A percentile compares a stretch with the other conserved stretches of the same genome.
phyloP scores from a whole-genome alignment of 2,113 vertebrate genomes.

The Vicugna pacos region DNA sequence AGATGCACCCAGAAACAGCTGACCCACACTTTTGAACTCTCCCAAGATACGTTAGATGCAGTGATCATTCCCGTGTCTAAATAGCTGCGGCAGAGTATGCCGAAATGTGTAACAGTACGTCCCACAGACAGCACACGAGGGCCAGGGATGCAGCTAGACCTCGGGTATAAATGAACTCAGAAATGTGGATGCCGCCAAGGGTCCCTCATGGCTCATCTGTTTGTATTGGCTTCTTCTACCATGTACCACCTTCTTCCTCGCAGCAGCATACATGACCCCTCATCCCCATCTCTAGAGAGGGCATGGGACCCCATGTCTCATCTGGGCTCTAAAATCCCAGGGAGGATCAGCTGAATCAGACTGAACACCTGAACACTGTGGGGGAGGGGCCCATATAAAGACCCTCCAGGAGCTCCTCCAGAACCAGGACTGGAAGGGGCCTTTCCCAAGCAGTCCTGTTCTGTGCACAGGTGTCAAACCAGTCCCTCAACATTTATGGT shows the following conservation, averaged over 20 bases:
- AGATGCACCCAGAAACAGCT: neutral
- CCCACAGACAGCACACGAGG: neutral
- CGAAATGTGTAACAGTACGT: neutral
- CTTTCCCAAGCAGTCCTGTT: neutral
- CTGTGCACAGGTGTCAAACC: neutral
- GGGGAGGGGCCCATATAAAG: neutral
- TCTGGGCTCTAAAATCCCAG: neutral
- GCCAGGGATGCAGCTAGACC: neutral
- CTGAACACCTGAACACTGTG: neutral
- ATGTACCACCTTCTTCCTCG: neutral
- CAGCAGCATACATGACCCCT: neutral
- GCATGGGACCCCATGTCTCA: rapidly evolving
- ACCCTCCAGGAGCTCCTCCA: neutral
- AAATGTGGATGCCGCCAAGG: neutral
- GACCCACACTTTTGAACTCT: neutral
- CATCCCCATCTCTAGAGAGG: neutral
- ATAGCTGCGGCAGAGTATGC: neutral
- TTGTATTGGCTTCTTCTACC: neutral
- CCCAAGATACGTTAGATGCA: neutral
- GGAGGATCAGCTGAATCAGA: neutral
- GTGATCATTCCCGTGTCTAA: neutral
- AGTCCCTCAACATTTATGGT: neutral
- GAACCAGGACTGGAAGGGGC: neutral
- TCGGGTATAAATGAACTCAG: neutral
- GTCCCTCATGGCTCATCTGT: neutral